Base-by-base conservation (phyloP, 1,140 invertebrate genomes). In the Metaphire vulgaris region DNA sequence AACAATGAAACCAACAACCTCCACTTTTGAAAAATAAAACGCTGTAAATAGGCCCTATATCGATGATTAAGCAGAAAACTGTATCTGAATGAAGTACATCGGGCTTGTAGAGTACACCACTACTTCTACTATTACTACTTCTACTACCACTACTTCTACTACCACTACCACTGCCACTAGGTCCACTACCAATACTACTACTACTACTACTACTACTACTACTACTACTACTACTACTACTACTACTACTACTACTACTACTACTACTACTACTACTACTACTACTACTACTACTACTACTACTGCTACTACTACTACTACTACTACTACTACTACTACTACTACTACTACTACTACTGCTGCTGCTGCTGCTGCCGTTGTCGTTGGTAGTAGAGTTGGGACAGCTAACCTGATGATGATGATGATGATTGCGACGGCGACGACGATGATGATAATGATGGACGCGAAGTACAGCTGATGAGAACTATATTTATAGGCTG, bases 261-360 rank as follows among this genome's bases (percentile, higher is more conserved):
- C 67, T 69, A 31, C 67, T 31, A 69, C 67, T 69, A 31, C 67
- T 69, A 69, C 67, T 28, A 69, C 67, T 69, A 69, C 67, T 31
- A 69, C 67, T 69, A 69, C 67, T 69, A 69, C 67, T 28, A 69
- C 67, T 69, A 69, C 67, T 69, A 69, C 67, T 69, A 69, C 67
- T 31, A 69, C 67, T 69, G 28, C 67, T 69, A 69, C 67, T 28
- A 69, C 67, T 69, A 69, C 67, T 31, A 69, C 67, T 69, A 69
- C 67, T 69, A 69, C 67, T 28, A 69, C 67, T 69, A 69, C 67
- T 31, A 69, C 67, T 69, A 69, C 26, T 69, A 69, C 67, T 69
- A 31, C 67, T 6, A 26, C n/a, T 69, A 69, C 67, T 69, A 31
- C 67, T 26, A 14, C 30, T 69, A 26, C 2, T 69, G 28, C 67